Evolutionary conservation across 2,888 invertebrate species (phyloP), one percentile per base, ranked within the genome.

Genomic region (Octonoba sinensis): DNA sequence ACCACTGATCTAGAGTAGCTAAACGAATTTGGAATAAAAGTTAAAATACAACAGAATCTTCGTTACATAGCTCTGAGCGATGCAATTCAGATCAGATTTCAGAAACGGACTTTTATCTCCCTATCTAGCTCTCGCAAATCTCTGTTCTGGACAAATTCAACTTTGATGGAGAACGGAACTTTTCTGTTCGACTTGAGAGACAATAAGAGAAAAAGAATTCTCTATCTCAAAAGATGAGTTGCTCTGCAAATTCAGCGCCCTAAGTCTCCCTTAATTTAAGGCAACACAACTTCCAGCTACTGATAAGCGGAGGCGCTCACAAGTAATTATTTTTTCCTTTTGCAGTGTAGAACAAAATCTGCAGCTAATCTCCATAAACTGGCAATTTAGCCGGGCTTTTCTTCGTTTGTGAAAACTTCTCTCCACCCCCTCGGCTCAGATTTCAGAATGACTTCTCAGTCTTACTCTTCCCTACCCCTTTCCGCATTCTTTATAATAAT

Each of bases 281-380:
- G 67, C 60, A 79, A 72, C 72, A 60, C 60, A 56, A 24, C 51
- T 27, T 57, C 22, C 51, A 44, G 18, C 18, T 20, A 51, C 78
- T 62, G 79, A 79, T 79, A 79, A 79, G 79, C 69, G 62, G n/a
- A 16, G 47, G 44, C 56, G 51, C 57, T 65, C 56, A 16, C 27
- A 22, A 69, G 73, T 73, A 79, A 73, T 79, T 73, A 73, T 79
- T 79, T 79, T 79, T 79, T 73, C 79, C 60, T 73, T 62, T 67
- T 47, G 59, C 57, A 49, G 65, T 24, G 60, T 36, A 27, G 64
- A 46, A 67, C 73, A 74, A 81, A 81, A 81, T 74, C 81, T 74
- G 67, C 74, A 74, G 70, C 74, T 81, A 75, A 81, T 81, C 81
- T 81, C 81, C 81, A 81, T 81, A 81, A 81, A 81, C 74, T 81